Evolutionary conservation across 2,888 invertebrate genomes (phyloP).

Genomic region (Esperia sulphurella): DNA sequence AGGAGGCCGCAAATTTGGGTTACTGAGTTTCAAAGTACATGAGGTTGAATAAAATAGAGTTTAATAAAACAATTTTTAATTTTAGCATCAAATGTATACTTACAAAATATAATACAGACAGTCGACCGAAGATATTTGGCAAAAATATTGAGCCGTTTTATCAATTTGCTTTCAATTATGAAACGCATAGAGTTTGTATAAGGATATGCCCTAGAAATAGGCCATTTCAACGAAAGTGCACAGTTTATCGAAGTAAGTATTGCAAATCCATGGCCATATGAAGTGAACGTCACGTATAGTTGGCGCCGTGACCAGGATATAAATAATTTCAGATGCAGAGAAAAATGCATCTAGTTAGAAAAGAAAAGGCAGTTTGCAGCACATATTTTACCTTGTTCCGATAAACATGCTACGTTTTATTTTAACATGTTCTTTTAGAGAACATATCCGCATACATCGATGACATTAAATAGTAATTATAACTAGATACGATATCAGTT

Average conservation of each 20-base stretch:
- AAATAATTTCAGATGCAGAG: too few relatives aligned
- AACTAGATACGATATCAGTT: constrained; percentile 4
- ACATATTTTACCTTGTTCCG: too few relatives aligned
- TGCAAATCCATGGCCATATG: too few relatives aligned
- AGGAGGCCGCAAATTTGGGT: too few relatives aligned
- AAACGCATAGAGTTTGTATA: constrained; percentile 5
- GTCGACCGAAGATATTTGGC: constrained; percentile 46
- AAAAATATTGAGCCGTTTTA: constrained; percentile 47
- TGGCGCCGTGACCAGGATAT: too few relatives aligned
- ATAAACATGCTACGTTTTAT: neutral
- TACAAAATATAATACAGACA: constrained; percentile 60
- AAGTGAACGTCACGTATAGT: too few relatives aligned
- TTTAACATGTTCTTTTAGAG: neutral
- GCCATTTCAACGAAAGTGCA: neutral
- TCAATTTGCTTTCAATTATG: constrained; percentile 20
- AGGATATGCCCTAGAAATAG: neutral
- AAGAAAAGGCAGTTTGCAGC: too few relatives aligned
- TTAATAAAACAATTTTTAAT: constrained; percentile 59
- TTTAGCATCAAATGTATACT: constrained; percentile 58
- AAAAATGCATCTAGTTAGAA: too few relatives aligned
- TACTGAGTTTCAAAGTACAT: neutral
- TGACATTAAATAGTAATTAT: too few relatives aligned
- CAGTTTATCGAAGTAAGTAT: too few relatives aligned
- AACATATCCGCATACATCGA: neutral
- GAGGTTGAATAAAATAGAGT: neutral